Percentiles rank a stretch among this genome's conserved stretches.
Evolutionary conservation across 1,140 invertebrate genomes (phyloP).

Genomic region (Hycleus cichorii): DNA sequence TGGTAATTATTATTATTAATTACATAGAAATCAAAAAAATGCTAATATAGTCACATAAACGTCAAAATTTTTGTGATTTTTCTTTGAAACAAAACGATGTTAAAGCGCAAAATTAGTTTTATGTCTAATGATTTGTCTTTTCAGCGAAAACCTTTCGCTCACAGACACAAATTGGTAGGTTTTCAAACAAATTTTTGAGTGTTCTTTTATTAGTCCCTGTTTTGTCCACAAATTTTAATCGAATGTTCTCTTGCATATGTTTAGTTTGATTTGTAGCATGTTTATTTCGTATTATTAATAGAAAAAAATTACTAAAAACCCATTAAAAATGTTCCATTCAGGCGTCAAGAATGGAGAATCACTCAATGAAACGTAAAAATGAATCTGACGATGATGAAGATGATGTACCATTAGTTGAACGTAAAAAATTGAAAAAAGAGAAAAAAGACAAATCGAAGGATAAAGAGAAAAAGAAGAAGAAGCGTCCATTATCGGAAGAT

Average conservation of each 20-base stretch:
- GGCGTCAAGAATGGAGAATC: conserved; percentile 31
- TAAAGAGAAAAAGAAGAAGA: conserved; percentile 47
- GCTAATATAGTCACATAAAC: too few relatives aligned
- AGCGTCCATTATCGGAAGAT: conserved; percentile 48
- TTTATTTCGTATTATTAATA: conserved; percentile 1
- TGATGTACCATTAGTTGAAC: conserved; percentile 57
- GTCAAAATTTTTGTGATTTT: neutral
- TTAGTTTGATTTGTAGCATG: too few relatives aligned
- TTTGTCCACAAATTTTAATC: conserved; percentile 14
- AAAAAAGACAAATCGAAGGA: conserved; percentile 48
- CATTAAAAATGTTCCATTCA: conserved; percentile 15
- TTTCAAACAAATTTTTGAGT: conserved; percentile 3
- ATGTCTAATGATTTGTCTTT: conserved; percentile 11
- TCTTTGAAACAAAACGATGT: neutral
- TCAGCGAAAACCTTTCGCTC: conserved; percentile 20
- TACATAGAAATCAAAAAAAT: too few relatives aligned
- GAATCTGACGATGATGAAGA: conserved; percentile 54
- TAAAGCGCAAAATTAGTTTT: neutral
- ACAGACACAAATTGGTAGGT: conserved; percentile 23
- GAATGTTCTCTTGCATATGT: too few relatives aligned
- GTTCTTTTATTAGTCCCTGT: conserved; percentile 15
- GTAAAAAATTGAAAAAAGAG: conserved; percentile 66
- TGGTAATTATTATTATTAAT: conserved; percentile 48
- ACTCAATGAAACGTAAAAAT: conserved; percentile 42
- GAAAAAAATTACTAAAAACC: neutral